These are phyloP conservation scores for Caloenas nicobarica DNA, from an alignment of 2,113 vertebrate species.

Conservation along the genomic window DNA sequence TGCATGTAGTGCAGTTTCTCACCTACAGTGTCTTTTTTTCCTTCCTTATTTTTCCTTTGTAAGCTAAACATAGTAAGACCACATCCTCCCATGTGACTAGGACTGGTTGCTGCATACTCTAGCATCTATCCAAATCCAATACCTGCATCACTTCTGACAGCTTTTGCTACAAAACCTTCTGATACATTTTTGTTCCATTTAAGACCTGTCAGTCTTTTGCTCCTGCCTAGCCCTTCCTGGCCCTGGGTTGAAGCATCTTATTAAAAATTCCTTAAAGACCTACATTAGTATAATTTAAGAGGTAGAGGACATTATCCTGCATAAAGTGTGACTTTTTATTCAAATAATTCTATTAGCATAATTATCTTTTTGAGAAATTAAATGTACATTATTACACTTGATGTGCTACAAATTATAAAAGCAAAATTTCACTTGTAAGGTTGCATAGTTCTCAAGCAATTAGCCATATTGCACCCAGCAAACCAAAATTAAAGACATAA, in stretches of 20 bases:
- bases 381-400: constrained; percentile 77
- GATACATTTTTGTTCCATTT: not conserved
- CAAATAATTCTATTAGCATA: constrained; percentile 80
- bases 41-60: not conserved
- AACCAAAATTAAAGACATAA: constrained; percentile 81
- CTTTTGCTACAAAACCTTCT: not conserved
- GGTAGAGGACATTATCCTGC: constrained; percentile 64
- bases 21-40: not conserved
- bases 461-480: constrained; percentile 72
- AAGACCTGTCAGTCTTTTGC: not conserved
- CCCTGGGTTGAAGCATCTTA: constrained; percentile 12
- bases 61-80: not conserved
- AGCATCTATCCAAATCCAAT: not conserved
- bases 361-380: constrained; percentile 79
- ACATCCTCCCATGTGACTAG: not conserved
- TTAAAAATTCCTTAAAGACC: constrained; percentile 70
- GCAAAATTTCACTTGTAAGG: constrained; percentile 69
- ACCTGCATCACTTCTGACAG: not conserved
- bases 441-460: constrained; percentile 74
- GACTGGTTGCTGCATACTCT: not conserved
- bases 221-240: not conserved
- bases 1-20: not conserved
- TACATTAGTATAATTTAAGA: constrained; percentile 76
- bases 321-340: constrained; percentile 76
- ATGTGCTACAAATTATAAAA: constrained; percentile 76